Percentiles rank a stretch among this genome's conserved stretches.
Conservation (phyloP, 1,140 invertebrate species). For the Theocolax elegans region DNA sequence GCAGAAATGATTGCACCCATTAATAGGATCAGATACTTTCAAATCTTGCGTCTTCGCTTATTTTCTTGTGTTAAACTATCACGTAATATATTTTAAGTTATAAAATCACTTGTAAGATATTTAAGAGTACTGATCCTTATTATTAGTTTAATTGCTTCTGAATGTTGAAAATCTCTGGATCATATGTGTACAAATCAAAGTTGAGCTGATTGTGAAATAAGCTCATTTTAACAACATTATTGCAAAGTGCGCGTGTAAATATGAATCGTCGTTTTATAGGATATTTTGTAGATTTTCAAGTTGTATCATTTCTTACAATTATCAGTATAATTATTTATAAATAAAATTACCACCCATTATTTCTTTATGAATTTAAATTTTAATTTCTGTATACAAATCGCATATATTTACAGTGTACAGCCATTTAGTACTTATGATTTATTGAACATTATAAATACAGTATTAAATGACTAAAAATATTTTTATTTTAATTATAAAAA, state of each 20-base stretch:
- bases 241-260: conserved; percentile 39
- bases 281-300: conserved; percentile 44
- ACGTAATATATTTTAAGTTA: conserved; percentile 17
- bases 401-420: no score
- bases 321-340: conserved; percentile 45
- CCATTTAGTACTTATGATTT: no score
- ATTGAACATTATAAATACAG: no score
- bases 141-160: conserved; percentile 22
- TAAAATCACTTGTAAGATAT: conserved; percentile 1
- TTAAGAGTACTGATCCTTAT: conserved; percentile 16
- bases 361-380: conserved; percentile 25
- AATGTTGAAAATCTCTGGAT: conserved; percentile 27
- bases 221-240: conserved; percentile 32
- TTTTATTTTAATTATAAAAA: no score
- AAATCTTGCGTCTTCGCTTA: conserved; percentile 11
- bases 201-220: conserved; percentile 27
- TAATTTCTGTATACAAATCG: no score
- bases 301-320: conserved; percentile 45
- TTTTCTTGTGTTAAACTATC: conserved; percentile 7
- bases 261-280: conserved; percentile 34
- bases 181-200: conserved; percentile 35
- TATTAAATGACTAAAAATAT: no score
- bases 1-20: conserved; percentile 25
- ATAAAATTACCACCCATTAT: conserved; percentile 35
- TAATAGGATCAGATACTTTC: conserved; percentile 26